Base-by-base conservation (phyloP, 2,797 vertebrate species). In the Scomberomorus guttatus region DNA sequence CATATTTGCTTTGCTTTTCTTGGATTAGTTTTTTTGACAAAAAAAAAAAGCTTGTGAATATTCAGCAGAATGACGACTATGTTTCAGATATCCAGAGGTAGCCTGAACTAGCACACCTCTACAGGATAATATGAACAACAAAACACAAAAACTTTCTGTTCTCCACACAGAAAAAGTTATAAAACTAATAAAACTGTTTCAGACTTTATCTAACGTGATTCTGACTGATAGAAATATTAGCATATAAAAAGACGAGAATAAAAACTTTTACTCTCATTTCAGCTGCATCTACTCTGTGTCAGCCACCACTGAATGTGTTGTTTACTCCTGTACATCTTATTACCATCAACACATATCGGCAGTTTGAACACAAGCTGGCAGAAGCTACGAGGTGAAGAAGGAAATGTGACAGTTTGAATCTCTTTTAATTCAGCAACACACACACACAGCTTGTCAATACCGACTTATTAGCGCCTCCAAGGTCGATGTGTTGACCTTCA, bases 401-500 rank as follows among this genome's bases (percentile, higher is more conserved):
- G 20, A 37, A 50, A 59, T 62, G 57, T 59, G 34, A 51, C 13
- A 1, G 11, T 44, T 9, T 58, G 18, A 48, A 65, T 58, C 46
- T 29, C 22, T 72, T 75, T 74, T 27, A 81, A 68, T 64, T 70
- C 42, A 68, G n/a, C 25, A 18, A 25, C 70, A 70, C 60, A 60
- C 76, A 79, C 56, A 52, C 69, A 5, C 14, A 8, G 66, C 66
- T 72, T 77, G 79, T 84, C 86, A 82, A 82, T 83, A 87, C 6
- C 0, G 57, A 83, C 90, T 87, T 72, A 86, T 90, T 89, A 90
- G 85, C 57, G 69, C 57, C 85, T 67, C 89, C 91, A 93, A 90
- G 94, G 94, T 94, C 85, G 83, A 71, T 44, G 68, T 70, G 78
- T 44, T 63, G 87, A 93, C 92, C 89, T 93, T 82, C 79, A 84